phyloP scores from a whole-genome alignment of 2,888 invertebrate genomes.

The Dicranocentrus wangi region DNA sequence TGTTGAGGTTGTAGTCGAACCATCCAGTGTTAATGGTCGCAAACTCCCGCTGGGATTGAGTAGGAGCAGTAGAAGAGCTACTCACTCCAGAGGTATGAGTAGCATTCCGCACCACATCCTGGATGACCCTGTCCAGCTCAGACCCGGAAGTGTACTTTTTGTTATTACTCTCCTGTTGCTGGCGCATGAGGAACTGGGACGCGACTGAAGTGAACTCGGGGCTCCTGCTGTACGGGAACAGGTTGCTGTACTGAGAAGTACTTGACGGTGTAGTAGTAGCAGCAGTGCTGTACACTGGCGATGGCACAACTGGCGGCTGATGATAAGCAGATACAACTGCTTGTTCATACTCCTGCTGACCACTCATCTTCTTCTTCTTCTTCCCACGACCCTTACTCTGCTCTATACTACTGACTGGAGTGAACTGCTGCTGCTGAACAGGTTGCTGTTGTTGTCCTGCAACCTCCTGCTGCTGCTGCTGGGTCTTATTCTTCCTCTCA shows the following conservation, averaged over 20 bases:
- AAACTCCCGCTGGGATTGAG: not conserved
- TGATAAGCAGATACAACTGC: not conserved
- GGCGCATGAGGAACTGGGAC: not conserved
- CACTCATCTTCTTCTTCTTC: not conserved
- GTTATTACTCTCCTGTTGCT: conserved; percentile 11
- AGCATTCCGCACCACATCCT: conserved; percentile 31
- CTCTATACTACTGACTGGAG: conserved; percentile 1
- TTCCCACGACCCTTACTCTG: not conserved
- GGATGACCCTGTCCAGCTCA: conserved; percentile 43
- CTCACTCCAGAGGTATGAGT: no score
- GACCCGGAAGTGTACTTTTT: conserved; percentile 22
- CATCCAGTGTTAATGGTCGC: conserved; percentile 45
- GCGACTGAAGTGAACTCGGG: not conserved
- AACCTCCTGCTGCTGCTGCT: not conserved
- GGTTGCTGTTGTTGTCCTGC: not conserved
- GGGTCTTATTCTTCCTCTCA: conserved; percentile 27
- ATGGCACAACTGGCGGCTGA: not conserved
- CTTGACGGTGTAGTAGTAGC: not conserved
- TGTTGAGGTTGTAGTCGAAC: conserved; percentile 48
- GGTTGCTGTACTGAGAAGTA: no score
- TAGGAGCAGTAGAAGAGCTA: not conserved
- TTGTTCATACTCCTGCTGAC: not conserved
- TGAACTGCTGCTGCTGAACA: not conserved
- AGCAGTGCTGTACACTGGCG: not conserved
- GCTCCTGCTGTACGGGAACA: not conserved